Base-by-base conservation (phyloP, 1,140 invertebrate genomes). In the Choristoneura fumiferana region DNA sequence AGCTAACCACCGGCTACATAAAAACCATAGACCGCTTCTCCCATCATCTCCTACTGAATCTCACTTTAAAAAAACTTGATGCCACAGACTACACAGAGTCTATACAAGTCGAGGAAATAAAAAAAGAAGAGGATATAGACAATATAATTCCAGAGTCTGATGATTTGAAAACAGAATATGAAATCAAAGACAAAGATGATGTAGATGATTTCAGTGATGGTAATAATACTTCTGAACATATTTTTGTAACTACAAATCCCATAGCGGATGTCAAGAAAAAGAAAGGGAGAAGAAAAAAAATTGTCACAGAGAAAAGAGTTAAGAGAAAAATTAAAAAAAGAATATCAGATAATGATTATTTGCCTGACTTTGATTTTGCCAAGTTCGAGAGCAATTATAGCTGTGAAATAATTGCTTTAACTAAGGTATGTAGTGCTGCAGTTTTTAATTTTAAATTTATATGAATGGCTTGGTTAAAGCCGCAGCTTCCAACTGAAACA, bases 351-450 rank as follows among this genome's bases (percentile, higher is more conserved):
- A 45, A 45, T 45, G 40, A 45, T 29, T 45, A 45, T 45, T 45
- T 45, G 10, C 40, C 40, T 2, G 40, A 45, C n/a, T 45, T 45
- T n/a, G 40, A 45, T 45, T 45, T 45, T n/a, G 40, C 17, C 8
- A 45, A 18, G 9, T 45, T 45, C 18, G 40, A 45, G n/a, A 45
- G 40, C 13, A 45, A 15, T 22, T 45, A 45, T n/a, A 45, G 9
- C 18, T 14, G 17, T 8, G 40, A 45, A 45, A 45, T 45, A 18
- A 45, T 45, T 22, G 17, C 40, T 45, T 22, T 45, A 9, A 45
- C 17, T 4, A 45, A 45, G 40, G 40, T 45, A 45, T 18, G n/a
- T n/a, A n/a, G n/a, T n/a, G n/a, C n/a, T n/a, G n/a, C n/a, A n/a
- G n/a, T n/a, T n/a, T 10, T 12, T 13, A 18, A 18, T 14, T 8